Conservation (phyloP, 2,113 vertebrate genomes). For the Balaeniceps rex region DNA sequence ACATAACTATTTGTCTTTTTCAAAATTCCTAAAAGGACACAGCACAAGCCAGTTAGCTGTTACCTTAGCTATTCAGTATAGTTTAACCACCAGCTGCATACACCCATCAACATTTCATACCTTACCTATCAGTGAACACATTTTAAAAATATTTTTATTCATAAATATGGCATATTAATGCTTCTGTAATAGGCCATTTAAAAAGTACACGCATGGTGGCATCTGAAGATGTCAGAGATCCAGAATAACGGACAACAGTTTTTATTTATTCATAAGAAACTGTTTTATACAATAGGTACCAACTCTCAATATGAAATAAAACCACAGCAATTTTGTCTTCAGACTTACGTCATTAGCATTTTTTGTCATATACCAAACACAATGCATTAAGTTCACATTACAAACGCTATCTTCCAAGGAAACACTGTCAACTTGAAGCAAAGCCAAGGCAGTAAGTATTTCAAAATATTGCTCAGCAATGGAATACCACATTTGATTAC, state of each 20-base stretch:
- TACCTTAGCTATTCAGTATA: not conserved
- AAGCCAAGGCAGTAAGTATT: not conserved
- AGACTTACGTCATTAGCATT: not conserved
- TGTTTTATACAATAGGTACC: not conserved
- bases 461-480: not conserved
- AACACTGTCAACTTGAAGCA: not conserved
- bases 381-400: not conserved
- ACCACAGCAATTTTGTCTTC: not conserved
- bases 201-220: accelerated
- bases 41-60: not conserved
- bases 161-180: not conserved
- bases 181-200: not conserved
- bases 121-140: not conserved
- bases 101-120: not conserved
- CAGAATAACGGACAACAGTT: not conserved
- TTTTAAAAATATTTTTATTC: not conserved
- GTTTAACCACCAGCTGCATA: not conserved
- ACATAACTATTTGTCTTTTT: not conserved
- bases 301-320: not conserved
- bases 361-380: not conserved
- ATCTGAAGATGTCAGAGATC: not conserved
- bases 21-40: not conserved
- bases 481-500: not conserved
- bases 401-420: not conserved
- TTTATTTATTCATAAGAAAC: not conserved